Evolutionary conservation across 2,113 vertebrate genomes (phyloP), one percentile per base, ranked within the genome.

Genomic region (Microtus richardsoni): DNA sequence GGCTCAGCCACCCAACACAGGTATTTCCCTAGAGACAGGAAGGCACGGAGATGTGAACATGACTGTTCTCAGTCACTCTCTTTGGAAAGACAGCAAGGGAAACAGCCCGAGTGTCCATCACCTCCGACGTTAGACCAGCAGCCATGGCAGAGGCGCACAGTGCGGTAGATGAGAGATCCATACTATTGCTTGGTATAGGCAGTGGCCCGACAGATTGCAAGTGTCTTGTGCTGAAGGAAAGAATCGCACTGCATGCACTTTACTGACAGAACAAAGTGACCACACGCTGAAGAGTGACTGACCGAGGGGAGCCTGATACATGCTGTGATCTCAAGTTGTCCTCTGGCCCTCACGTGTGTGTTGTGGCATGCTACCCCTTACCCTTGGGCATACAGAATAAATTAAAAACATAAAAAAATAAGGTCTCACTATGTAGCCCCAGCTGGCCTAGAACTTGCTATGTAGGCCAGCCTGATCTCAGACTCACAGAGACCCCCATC

Each of bases 221-320:
- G 36, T 9, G n/a, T 28, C 1, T 17, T 19, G 5, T 36, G 28
- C 92, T 4, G 4, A 30, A 41, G 22, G 70, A 36, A 52, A n/a
- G 21, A n/a, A 28, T 0, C 7, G 10, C 24, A 10, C 41, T 0
- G 22, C 4, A 0, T 1, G 13, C 26, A 28, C 13, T 22, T 28
- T 21, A 44, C 7, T 54, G 10, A 36, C 7, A 49, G 47, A 52
- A 47, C 44, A 64, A 12, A 62, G 66, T 30, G 74, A 41, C 77
- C 11, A 5, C 28, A 22, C 26, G 78, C 54, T 36, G 41, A 39
- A 19, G 30, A 19, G 62, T 26, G 39, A 19, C 0, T 16, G 44
- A 47, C 41, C 21, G 24, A 10, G 28, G 39, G 28, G 54, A 60
- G 24, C 36, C 36, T 22, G 62, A 4, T 4, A 14, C 6, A 33